phyloP scores from a whole-genome alignment of 2,113 vertebrate genomes.

The Empidonax alnorum region DNA sequence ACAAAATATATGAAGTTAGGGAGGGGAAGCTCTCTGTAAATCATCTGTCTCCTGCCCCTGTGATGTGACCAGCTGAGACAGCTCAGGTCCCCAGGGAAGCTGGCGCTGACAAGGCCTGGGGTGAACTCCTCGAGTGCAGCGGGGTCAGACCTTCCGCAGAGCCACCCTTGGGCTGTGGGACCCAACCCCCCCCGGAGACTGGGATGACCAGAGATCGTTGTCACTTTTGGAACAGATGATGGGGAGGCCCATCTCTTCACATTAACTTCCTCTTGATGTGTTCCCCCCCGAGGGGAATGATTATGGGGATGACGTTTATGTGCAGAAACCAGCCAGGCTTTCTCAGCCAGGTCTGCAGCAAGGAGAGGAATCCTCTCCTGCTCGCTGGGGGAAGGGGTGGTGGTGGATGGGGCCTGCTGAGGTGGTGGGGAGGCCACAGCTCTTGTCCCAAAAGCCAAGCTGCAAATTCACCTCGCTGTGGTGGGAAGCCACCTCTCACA shows the following conservation, averaged over 20 bases:
- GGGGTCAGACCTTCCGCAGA: not conserved
- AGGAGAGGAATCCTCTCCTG: not conserved
- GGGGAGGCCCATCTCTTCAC: slow-evolving; percentile 2
- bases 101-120: fast-evolving
- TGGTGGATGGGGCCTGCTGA: not conserved
- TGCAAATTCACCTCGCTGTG: not conserved
- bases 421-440: not conserved
- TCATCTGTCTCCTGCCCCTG: not conserved
- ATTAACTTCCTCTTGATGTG: not conserved
- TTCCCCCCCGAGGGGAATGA: not conserved
- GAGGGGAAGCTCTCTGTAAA: not conserved
- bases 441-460: not conserved
- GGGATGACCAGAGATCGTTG: slow-evolving; percentile 30
- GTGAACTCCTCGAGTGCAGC: not conserved
- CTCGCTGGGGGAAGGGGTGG: not conserved
- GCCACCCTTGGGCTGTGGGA: not conserved
- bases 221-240: slow-evolving; percentile 18
- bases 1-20: not conserved
- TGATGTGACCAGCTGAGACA: not conserved
- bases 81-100: not conserved
- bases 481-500: not conserved
- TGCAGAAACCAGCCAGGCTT: not conserved
- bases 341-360: not conserved
- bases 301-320: not conserved
- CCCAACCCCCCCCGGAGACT: not conserved